phyloP scores from a whole-genome alignment of 37 sponge, comb jelly and placozoan genomes.

The Halichondria panicea region DNA sequence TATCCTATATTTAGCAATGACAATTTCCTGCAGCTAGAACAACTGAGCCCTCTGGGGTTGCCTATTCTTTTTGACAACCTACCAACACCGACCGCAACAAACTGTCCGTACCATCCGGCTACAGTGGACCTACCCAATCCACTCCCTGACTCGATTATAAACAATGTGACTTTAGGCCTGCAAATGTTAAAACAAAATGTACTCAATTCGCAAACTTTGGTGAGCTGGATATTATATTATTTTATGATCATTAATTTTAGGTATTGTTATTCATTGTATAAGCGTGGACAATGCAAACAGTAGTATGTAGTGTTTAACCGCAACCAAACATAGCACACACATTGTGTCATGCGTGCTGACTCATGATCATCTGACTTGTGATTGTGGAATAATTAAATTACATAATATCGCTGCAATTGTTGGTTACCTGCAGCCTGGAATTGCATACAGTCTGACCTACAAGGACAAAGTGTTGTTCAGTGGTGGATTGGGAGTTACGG shows the following conservation, averaged over 20 bases:
- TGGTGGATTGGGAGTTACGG: constrained; percentile 44
- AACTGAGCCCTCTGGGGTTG: too few species aligned
- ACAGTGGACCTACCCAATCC: constrained; percentile 6
- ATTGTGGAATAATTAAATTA: too few species aligned
- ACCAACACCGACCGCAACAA: background rate
- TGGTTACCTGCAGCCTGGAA: constrained; percentile 48
- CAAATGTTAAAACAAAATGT: constrained; percentile 28
- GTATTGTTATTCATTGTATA: background rate
- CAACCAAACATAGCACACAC: background rate
- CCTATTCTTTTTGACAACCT: background rate
- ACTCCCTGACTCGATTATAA: background rate
- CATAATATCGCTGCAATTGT: background rate
- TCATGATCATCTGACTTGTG: too few species aligned
- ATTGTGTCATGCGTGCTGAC: background rate
- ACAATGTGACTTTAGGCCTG: constrained; percentile 40
- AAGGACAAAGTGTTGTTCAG: constrained; percentile 21
- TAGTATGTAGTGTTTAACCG: too few species aligned
- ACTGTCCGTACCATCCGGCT: constrained; percentile 6
- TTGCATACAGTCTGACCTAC: constrained; percentile 49
- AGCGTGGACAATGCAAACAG: too few species aligned
- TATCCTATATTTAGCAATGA: too few species aligned
- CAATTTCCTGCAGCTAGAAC: too few species aligned
- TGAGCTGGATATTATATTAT: background rate
- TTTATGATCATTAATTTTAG: background rate
- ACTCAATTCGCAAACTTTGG: background rate